Evolutionary conservation across 2,888 invertebrate genomes (phyloP).

Genomic region (Onthophagus sagittarius): DNA sequence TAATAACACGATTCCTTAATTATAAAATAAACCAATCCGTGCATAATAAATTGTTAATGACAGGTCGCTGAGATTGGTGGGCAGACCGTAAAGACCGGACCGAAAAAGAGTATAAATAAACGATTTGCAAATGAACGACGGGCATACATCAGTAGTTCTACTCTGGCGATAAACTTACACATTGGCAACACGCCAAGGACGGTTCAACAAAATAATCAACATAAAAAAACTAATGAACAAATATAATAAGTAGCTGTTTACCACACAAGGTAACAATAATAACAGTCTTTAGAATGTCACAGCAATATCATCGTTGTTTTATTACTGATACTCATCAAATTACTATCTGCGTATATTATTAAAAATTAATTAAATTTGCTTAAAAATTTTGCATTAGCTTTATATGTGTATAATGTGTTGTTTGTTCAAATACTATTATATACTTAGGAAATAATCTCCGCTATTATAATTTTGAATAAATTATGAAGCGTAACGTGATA

Average conservation of each 20-base stretch:
- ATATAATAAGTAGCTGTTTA: background rate
- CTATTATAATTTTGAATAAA: too few species aligned
- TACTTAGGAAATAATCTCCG: too few species aligned
- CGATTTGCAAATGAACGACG: background rate
- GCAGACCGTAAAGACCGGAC: slow-evolving; percentile 3
- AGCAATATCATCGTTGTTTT: background rate
- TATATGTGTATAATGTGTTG: too few species aligned
- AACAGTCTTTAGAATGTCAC: background rate
- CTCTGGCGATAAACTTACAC: background rate
- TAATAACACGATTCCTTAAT: slow-evolving; percentile 22
- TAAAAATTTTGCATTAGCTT: too few species aligned
- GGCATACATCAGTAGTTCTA: background rate
- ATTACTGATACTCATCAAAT: background rate
- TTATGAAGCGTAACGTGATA: background rate
- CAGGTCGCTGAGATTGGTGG: slow-evolving; percentile 11
- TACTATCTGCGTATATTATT: background rate
- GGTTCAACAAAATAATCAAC: background rate
- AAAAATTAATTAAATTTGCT: too few species aligned
- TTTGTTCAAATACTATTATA: too few species aligned
- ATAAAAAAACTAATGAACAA: background rate
- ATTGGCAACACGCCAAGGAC: background rate
- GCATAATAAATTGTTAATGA: slow-evolving; percentile 21
- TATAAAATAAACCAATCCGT: slow-evolving; percentile 22
- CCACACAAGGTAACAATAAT: background rate
- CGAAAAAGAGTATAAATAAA: background rate